These are phyloP conservation scores for Oxyura jamaicensis DNA, from an alignment of 2,113 vertebrate species.

Conservation along the genomic window DNA sequence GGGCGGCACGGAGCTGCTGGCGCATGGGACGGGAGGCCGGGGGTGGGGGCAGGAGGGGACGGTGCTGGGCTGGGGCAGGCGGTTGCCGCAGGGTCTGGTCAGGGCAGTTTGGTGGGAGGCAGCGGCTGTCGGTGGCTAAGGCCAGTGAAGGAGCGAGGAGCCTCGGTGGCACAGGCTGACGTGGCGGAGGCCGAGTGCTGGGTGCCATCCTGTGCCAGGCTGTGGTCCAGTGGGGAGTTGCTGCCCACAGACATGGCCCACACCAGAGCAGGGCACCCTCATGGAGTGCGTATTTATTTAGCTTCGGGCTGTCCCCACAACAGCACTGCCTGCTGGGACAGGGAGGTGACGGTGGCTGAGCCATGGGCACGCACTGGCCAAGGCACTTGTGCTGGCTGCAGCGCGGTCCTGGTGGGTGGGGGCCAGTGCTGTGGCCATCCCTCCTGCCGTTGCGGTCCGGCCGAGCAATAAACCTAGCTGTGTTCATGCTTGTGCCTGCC, in stretches of 20 bases:
- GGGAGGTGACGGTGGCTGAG: neutral
- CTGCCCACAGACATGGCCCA: neutral
- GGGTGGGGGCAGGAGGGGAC: neutral
- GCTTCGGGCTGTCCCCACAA: neutral
- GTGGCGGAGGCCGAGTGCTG: neutral
- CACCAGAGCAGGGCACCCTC: neutral
- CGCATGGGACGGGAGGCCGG: neutral
- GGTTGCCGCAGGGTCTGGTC: neutral
- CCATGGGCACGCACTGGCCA: neutral
- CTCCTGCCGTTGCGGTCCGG: neutral
- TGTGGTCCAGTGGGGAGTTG: neutral
- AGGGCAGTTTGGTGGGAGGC: neutral
- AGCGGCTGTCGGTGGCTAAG: neutral
- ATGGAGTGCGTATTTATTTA: neutral
- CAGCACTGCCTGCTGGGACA: neutral
- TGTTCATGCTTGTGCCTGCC: neutral
- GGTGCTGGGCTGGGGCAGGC: neutral
- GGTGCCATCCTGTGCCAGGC: neutral
- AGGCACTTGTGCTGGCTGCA: no score
- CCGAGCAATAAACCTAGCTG: slow-evolving; percentile 51
- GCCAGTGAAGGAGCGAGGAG: neutral
- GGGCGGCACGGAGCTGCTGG: neutral
- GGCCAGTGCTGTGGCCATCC: neutral
- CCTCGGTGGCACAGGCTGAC: neutral
- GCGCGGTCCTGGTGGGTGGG: no score